A percentile compares a stretch with the other conserved stretches of the same genome.
Evolutionary conservation across 2,113 vertebrate genomes (phyloP).

Genomic region (Sclerurus mexicanus): DNA sequence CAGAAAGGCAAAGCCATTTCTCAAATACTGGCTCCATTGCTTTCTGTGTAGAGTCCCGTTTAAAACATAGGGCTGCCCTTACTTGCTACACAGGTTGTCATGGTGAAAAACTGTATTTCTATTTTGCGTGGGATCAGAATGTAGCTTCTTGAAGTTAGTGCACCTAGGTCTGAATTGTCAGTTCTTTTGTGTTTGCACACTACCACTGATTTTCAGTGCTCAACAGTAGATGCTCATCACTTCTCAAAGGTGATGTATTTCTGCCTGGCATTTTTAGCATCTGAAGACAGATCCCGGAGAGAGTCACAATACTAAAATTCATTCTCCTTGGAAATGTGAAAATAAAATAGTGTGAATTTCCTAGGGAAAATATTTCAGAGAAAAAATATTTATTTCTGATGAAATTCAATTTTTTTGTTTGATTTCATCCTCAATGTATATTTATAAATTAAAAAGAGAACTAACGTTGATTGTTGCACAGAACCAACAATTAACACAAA

Average conservation of each 20-base stretch:
- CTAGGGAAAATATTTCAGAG: not conserved
- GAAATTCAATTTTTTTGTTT: not conserved
- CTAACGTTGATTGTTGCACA: not conserved
- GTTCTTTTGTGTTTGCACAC: not conserved
- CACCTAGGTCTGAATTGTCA: not conserved
- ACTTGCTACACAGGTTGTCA: not conserved
- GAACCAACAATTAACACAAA: not conserved
- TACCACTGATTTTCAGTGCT: not conserved
- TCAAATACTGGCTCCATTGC: not conserved
- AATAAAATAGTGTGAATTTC: not conserved
- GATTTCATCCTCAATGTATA: not conserved
- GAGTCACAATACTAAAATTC: not conserved
- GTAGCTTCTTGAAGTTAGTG: not conserved
- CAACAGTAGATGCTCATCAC: not conserved
- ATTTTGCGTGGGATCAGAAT: not conserved
- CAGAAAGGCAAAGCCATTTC: not conserved
- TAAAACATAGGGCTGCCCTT: accelerated
- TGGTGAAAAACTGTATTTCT: not conserved
- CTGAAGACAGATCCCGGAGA: not conserved
- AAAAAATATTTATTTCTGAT: not conserved
- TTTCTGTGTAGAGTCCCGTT: not conserved
- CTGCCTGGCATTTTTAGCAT: not conserved
- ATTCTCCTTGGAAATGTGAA: not conserved
- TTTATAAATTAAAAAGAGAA: not conserved
- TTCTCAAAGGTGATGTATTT: not conserved